Conservation (phyloP, 1,140 invertebrate genomes). For the Drosophila teissieri region DNA sequence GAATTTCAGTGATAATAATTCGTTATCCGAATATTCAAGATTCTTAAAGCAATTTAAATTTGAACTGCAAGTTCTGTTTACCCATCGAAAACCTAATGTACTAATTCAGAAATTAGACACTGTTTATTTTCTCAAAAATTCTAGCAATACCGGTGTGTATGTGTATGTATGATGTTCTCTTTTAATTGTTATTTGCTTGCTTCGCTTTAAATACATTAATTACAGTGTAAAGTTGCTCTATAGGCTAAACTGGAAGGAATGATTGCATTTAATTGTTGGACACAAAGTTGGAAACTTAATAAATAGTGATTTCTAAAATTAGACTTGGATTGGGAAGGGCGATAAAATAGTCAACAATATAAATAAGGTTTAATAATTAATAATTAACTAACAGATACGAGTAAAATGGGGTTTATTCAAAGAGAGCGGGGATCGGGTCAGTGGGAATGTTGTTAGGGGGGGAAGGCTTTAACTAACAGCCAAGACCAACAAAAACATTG, state of each 20-base stretch:
- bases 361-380: conserved; percentile 43
- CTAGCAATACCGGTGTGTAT: conserved; percentile 10
- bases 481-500: conserved; percentile 46
- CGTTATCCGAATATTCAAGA: too few relatives aligned
- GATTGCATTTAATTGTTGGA: conserved; percentile 78
- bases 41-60: too few relatives aligned
- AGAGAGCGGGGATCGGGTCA: conserved; percentile 3
- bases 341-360: conserved; percentile 48
- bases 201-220: conserved; percentile 67
- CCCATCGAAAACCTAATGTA: background rate
- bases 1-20: background rate
- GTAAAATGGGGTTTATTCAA: conserved; percentile 6
- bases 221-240: conserved; percentile 75
- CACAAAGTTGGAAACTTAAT: conserved; percentile 59
- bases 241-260: conserved; percentile 78
- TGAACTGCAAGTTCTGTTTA: background rate
- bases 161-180: conserved; percentile 29
- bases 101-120: too few relatives aligned
- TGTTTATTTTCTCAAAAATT: background rate
- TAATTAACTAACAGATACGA: conserved; percentile 41
- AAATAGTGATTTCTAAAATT: conserved; percentile 41
- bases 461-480: conserved; percentile 15
- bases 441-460: background rate
- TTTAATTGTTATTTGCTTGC: conserved; percentile 55
- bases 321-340: background rate